These are phyloP conservation scores for Bimastos eiseni DNA, from an alignment of 2,888 invertebrate species.

Conservation along the genomic window DNA sequence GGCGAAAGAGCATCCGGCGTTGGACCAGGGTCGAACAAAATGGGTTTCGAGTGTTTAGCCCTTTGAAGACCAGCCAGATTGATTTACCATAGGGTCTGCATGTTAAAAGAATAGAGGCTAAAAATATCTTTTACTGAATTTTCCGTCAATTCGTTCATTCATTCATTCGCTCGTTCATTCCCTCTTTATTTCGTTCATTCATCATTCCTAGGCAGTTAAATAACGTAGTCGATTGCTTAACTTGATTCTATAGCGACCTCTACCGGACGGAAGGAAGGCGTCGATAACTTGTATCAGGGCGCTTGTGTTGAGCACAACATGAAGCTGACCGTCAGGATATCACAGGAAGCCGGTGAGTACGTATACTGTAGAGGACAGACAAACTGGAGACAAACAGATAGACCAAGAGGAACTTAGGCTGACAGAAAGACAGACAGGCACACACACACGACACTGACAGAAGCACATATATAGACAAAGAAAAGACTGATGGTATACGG, in stretches of 20 bases:
- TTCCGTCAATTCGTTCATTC: neutral
- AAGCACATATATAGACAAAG: neutral
- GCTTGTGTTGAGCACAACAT: slow-evolving; percentile 34
- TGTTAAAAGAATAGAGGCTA: too few relatives aligned
- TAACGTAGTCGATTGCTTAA: neutral
- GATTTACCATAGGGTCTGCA: too few relatives aligned
- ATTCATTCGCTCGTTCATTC: neutral
- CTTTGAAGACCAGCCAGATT: too few relatives aligned
- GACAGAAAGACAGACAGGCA: neutral
- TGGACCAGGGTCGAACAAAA: too few relatives aligned
- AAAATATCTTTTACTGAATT: too few relatives aligned
- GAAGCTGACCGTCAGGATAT: slow-evolving; percentile 33
- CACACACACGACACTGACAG: neutral
- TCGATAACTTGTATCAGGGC: slow-evolving; percentile 32
- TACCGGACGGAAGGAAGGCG: slow-evolving; percentile 29
- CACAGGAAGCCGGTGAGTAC: neutral
- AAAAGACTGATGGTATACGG: too few relatives aligned
- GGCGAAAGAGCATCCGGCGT: too few relatives aligned
- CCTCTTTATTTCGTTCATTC: neutral
- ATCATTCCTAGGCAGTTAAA: neutral
- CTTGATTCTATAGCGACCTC: slow-evolving; percentile 33
- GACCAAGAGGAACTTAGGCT: neutral
- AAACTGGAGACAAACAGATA: too few relatives aligned
- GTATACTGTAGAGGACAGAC: neutral
- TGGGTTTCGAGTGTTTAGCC: too few relatives aligned